Evolutionary conservation across 2,113 vertebrate species (phyloP).

Genomic region (Podilymbus podiceps): DNA sequence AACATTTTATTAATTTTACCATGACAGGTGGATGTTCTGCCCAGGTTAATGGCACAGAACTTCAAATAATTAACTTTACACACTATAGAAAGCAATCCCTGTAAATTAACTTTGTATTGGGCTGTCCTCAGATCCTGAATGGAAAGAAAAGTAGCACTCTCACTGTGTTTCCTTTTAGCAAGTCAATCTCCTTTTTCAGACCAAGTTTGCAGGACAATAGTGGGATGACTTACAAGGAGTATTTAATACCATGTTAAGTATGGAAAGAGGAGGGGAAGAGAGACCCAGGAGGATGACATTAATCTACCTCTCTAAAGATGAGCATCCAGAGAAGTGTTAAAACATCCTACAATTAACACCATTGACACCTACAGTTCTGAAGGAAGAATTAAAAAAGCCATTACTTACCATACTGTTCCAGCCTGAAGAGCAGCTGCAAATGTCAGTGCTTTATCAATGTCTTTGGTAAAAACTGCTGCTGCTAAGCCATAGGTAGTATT

Average conservation of each 20-base stretch:
- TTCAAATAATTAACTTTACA: background rate
- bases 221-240: background rate
- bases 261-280: background rate
- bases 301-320: background rate
- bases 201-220: background rate
- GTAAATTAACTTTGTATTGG: background rate
- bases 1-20: background rate
- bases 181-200: background rate
- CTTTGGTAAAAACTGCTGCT: constrained; percentile 86
- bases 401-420: constrained; percentile 86
- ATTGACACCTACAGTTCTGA: background rate
- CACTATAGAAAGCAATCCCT: background rate
- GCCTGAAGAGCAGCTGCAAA: constrained; percentile 85
- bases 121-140: background rate
- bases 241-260: background rate
- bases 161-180: background rate
- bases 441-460: constrained; percentile 84
- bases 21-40: background rate
- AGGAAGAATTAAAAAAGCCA: background rate
- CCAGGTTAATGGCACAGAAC: background rate
- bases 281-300: background rate
- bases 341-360: background rate
- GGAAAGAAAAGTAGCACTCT: background rate
- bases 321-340: background rate
- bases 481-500: constrained; percentile 84